Evolutionary conservation across 2,888 invertebrate species (phyloP), one percentile per base, ranked within the genome.

Genomic region (Clistopyga incitator): DNA sequence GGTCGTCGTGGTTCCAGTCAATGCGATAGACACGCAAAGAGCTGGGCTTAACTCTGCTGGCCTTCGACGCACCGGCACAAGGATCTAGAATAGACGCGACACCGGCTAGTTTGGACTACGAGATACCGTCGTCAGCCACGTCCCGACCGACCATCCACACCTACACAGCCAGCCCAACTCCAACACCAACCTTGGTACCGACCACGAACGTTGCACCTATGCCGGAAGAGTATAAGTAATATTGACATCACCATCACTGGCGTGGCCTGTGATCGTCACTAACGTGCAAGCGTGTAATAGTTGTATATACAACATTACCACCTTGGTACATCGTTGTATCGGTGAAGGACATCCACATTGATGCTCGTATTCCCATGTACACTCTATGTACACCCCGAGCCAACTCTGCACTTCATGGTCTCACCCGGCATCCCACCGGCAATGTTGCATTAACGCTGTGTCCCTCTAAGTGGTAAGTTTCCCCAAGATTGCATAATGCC

Each of bases 401-500:
- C 54, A 65, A 81, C 77, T 70, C 65, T 71, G 54, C 61, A 54
- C 54, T 76, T 42, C 64, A 45, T 52, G 29, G 70, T 61, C 18
- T 76, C 70, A 34, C 38, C 38, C 34, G 52, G 47, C 65, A 47
- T 34, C 23, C 56, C 65, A 18, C 18, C 20, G 25, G 59, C 90
- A 87, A 86, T 88, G 87, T 88, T 90, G 90, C 92, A 91, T 91
- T 91, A 91, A 91, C 91, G 90, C 89, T 86, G 88, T 87, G 89
- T 89, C 88, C 89, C 88, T 82, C 91, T 92, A 92, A 92, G 92
- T 92, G 92, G 90, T 89, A 92, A 92, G 92, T 92, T 92, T 91
- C 89, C 87, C 89, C 87, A 92, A 92, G 92, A 92, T 92, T 91
- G 90, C 90, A 90, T 91, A 91, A 92, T 90, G 89, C 88, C 86